Base-by-base conservation (phyloP, 2,888 invertebrate genomes). In the Alloscopus bannaensis region DNA sequence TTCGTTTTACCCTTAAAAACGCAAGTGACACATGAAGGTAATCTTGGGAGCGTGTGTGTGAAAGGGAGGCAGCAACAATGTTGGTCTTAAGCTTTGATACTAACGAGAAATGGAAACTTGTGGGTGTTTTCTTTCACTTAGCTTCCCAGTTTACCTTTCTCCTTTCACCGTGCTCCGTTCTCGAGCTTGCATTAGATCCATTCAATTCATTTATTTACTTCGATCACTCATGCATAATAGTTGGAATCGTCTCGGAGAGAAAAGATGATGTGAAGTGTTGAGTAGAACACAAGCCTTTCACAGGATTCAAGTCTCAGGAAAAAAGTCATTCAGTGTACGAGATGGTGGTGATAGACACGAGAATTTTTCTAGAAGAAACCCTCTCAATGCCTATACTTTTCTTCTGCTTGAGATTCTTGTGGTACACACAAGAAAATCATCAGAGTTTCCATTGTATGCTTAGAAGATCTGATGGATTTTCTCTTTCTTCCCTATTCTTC, bases 111-210 rank as follows among this genome's bases (percentile, higher is more conserved):
- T 22, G 31, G n/a, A n/a, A 11, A 57, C 59, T 60, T 57, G 31
- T 59, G 52, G 69, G 60, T 76, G 76, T 76, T 76, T 76, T 76
- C 68, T 76, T 76, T 76, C 62, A 76, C 76, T 76, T 76, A 76
- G 55, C 68, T 26, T 57, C 6, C 29, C 45, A 36, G 75, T 68
- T 76, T 76, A 60, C 75, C 55, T 73, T 73, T 55, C 73, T 71
- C 52, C 64, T 72, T 64, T 55, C 59, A 40, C 40, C 11, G n/a
- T n/a, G n/a, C n/a, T 22, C 47, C 47, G 47, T 52, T 45, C 52
- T 22, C 64, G 60, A 70, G 22, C 36, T 62, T 18, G 40, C 60
- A 65, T 28, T 64, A 55, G 26, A 42, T 24, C 36, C 40, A 31
- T 26, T 50, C 42, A 76, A 69, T 69, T 76, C 66, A 69, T 76